These are phyloP conservation scores for Mamestra configurata DNA, from an alignment of 1,140 invertebrate species.

Conservation along the genomic window DNA sequence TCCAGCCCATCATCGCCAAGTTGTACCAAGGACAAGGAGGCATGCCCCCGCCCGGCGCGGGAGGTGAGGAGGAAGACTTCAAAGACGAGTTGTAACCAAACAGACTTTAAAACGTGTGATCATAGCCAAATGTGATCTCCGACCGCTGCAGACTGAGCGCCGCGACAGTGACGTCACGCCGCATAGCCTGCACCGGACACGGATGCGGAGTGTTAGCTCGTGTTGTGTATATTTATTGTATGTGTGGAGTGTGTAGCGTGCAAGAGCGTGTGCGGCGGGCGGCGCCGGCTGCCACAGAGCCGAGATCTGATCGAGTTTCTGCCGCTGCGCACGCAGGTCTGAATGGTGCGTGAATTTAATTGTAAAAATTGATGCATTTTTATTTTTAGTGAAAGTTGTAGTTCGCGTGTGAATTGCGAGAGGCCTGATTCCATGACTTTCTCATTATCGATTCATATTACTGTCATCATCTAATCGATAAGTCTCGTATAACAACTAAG, in stretches of 20 bases:
- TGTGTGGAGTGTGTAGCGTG: conserved; percentile 59
- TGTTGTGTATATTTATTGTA: conserved; percentile 86
- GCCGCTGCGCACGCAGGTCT: conserved; percentile 61
- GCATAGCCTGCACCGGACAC: conserved; percentile 67
- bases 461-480: conserved; percentile 56
- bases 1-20: conserved; percentile 99
- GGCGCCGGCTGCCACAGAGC: conserved; percentile 55
- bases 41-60: conserved; percentile 91
- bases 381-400: conserved; percentile 76
- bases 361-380: conserved; percentile 82
- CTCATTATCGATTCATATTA: conserved; percentile 55
- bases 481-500: conserved; percentile 72
- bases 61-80: conserved; percentile 93
- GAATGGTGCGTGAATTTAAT: conserved; percentile 56
- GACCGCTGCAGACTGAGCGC: conserved; percentile 60
- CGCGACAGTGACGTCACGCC: conserved; percentile 47
- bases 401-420: conserved; percentile 60
- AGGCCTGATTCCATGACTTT: conserved; percentile 62
- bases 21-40: conserved; percentile 96
- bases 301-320: conserved; percentile 59
- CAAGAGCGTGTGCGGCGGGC: conserved; percentile 59
- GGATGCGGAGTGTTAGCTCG: conserved; percentile 74
- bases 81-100: conserved; percentile 95
- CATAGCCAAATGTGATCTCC: conserved; percentile 81
- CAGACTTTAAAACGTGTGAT: conserved; percentile 75